Percentiles rank a stretch among this genome's conserved stretches.
Evolutionary conservation across 2,113 vertebrate genomes (phyloP).

Genomic region (Cyprinodon tularosa): DNA sequence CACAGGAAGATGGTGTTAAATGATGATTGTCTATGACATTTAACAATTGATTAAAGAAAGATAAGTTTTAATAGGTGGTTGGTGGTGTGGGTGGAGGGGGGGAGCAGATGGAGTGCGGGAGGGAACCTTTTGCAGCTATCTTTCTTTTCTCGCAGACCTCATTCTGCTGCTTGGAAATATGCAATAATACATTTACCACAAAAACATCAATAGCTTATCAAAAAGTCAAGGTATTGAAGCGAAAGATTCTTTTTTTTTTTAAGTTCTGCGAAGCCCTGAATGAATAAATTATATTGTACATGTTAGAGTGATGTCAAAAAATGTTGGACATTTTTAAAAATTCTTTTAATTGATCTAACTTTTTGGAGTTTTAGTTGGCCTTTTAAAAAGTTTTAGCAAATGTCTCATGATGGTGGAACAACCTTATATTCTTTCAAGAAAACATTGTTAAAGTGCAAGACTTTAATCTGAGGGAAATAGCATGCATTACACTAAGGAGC

Average conservation of each 20-base stretch:
- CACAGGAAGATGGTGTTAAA: slow-evolving; percentile 76
- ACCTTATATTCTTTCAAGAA: not conserved
- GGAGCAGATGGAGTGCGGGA: slow-evolving; percentile 13
- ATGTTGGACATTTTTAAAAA: not conserved
- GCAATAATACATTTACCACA: slow-evolving; percentile 62
- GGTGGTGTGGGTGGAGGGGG: slow-evolving; percentile 60
- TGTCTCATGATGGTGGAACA: not conserved
- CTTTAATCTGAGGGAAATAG: not conserved
- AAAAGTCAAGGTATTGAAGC: slow-evolving; percentile 35
- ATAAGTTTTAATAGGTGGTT: slow-evolving; percentile 77
- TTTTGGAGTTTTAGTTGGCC: not conserved
- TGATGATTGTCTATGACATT: slow-evolving; percentile 81
- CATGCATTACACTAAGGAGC: not conserved
- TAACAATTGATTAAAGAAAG: slow-evolving; percentile 81
- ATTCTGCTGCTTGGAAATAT: slow-evolving; percentile 50
- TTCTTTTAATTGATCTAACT: accelerated
- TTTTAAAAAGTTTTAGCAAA: not conserved
- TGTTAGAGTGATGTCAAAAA: not conserved
- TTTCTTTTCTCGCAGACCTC: slow-evolving; percentile 38
- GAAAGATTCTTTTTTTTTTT: slow-evolving; percentile 26
- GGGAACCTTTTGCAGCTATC: slow-evolving; percentile 44
- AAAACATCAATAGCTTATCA: slow-evolving; percentile 46
- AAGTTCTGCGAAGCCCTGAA: not conserved
- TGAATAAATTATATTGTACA: not conserved
- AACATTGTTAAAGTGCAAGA: not conserved